Percentiles rank a stretch among this genome's conserved stretches.
These are phyloP conservation scores for Lycaon pictus DNA, from an alignment of 2,113 vertebrate genomes.

Conservation along the genomic window DNA sequence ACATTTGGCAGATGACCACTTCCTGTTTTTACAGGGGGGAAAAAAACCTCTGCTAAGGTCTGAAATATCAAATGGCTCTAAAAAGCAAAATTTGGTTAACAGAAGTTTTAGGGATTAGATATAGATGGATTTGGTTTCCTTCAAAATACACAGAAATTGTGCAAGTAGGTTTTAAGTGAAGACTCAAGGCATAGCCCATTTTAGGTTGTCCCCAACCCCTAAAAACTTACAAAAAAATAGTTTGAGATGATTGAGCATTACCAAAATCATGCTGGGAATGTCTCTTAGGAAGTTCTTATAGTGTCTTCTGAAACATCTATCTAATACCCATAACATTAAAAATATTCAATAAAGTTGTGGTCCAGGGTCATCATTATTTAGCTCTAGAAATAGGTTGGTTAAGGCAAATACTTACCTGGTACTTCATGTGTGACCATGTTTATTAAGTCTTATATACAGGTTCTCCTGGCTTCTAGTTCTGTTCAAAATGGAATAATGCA, in stretches of 20 bases:
- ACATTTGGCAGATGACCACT: constrained; percentile 46
- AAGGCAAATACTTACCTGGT: neutral
- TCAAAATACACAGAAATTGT: constrained; percentile 30
- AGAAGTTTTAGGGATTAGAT: constrained; percentile 32
- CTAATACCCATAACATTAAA: neutral
- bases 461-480: neutral
- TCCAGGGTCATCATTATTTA: neutral
- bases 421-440: neutral
- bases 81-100: constrained; percentile 62
- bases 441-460: neutral
- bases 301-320: neutral
- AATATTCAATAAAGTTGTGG: neutral
- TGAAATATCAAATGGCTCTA: constrained; percentile 59
- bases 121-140: constrained; percentile 64
- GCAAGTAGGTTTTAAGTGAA: constrained; percentile 15
- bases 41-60: neutral
- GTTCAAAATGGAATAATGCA: neutral
- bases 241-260: constrained; percentile 37
- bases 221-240: constrained; percentile 49
- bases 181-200: neutral
- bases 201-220: neutral
- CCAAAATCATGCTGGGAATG: neutral
- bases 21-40: constrained; percentile 64
- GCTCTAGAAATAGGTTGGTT: neutral
- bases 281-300: neutral